Evolutionary conservation across 2,797 vertebrate species (phyloP).

Genomic region (Sylvilagus floridanus): DNA sequence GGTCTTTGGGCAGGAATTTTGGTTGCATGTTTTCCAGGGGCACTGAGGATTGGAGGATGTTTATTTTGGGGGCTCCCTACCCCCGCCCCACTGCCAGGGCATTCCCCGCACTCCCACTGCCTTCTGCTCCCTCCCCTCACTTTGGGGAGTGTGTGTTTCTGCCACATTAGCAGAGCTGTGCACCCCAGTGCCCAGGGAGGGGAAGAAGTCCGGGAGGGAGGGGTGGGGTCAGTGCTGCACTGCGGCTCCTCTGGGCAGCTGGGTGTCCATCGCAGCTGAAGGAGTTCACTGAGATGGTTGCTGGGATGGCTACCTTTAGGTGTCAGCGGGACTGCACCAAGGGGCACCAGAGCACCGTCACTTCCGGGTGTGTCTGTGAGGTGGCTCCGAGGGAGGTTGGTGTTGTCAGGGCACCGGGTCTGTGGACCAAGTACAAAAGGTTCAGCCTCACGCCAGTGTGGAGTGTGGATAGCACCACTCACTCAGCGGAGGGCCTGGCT

Average conservation of each 20-base stretch:
- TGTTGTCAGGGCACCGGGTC: background rate
- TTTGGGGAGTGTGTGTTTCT: background rate
- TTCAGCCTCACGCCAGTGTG: background rate
- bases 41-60: background rate
- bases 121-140: too few species aligned
- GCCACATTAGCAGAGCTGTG: background rate
- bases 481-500: background rate
- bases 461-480: background rate
- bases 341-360: background rate
- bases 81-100: background rate
- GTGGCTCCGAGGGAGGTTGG: background rate
- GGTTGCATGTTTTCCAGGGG: background rate
- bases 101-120: background rate
- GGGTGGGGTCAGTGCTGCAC: background rate
- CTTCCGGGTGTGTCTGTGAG: too few species aligned
- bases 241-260: background rate
- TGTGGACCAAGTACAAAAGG: background rate
- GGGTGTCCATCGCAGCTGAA: background rate
- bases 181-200: background rate
- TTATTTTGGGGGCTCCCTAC: fast-evolving
- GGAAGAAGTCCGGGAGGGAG: background rate
- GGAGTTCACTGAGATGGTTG: background rate
- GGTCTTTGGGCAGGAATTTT: background rate
- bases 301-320: background rate
- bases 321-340: background rate